Percentiles rank a stretch among this genome's conserved stretches.
Evolutionary conservation across 2,113 vertebrate species (phyloP).

Genomic region (Lagopus muta): DNA sequence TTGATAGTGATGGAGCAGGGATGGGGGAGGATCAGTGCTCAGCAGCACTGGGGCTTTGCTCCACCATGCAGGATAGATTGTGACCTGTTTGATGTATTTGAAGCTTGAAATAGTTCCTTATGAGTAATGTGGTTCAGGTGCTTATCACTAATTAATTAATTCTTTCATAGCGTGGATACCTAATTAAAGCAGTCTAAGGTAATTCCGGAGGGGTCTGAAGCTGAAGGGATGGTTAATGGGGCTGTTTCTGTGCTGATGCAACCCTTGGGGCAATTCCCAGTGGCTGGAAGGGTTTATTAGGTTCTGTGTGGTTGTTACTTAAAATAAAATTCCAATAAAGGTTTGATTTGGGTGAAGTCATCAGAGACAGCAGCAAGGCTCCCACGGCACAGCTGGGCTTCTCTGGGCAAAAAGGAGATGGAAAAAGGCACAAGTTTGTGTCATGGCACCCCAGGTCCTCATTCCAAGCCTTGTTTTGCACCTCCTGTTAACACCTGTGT

Average conservation of each 20-base stretch:
- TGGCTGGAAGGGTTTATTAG: not conserved
- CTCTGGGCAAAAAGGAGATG: not conserved
- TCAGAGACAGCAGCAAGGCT: not conserved
- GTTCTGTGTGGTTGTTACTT: slow-evolving; percentile 34
- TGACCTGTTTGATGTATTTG: slow-evolving; percentile 69
- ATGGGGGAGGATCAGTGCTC: not conserved
- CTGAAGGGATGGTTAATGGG: slow-evolving; percentile 3
- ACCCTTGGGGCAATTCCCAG: slow-evolving; percentile 4
- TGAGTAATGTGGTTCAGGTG: slow-evolving; percentile 66
- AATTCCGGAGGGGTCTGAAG: not conserved
- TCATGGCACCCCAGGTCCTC: not conserved
- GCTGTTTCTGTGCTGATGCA: slow-evolving; percentile 40
- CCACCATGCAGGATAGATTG: not conserved
- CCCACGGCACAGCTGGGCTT: not conserved
- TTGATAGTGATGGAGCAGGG: not conserved
- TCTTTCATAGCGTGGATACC: slow-evolving; percentile 70
- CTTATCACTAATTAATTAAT: slow-evolving; percentile 75
- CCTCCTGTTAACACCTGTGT: not conserved
- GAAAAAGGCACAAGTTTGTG: not conserved
- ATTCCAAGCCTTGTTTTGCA: not conserved
- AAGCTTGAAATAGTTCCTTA: slow-evolving; percentile 62
- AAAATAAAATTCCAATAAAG: slow-evolving; percentile 44
- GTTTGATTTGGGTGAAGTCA: not conserved
- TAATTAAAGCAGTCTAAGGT: slow-evolving; percentile 73
- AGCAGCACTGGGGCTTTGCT: not conserved